Evolutionary conservation across 2,888 invertebrate genomes (phyloP).

Genomic region (Amaurobius ferox): DNA sequence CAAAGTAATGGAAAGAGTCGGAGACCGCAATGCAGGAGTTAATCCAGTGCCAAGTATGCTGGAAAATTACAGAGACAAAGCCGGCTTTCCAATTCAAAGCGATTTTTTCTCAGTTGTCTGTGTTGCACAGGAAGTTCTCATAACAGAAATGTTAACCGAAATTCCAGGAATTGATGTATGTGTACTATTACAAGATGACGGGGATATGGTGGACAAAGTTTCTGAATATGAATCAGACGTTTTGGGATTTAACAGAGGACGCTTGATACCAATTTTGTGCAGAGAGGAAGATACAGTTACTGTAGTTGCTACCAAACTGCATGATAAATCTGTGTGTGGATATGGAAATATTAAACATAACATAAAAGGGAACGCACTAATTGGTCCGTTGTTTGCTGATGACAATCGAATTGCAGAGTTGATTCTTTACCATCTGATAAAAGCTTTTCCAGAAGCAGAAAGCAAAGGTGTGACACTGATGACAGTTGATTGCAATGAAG

Average conservation of each 20-base stretch:
- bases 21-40: constrained; percentile 73
- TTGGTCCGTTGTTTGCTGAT: constrained; percentile 63
- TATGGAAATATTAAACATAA: constrained; percentile 57
- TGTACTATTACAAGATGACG: neutral
- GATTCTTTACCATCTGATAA: constrained; percentile 23
- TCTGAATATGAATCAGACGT: constrained; percentile 44
- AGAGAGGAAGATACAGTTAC: constrained; percentile 33
- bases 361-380: constrained; percentile 38
- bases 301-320: constrained; percentile 37
- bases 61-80: constrained; percentile 71
- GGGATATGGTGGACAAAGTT: neutral
- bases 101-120: constrained; percentile 33
- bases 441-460: constrained; percentile 43
- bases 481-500: constrained; percentile 70
- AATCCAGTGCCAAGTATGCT: constrained; percentile 73
- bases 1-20: constrained; percentile 72
- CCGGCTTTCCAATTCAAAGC: constrained; percentile 45
- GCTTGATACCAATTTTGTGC: constrained; percentile 22
- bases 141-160: neutral
- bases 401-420: constrained; percentile 33
- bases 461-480: constrained; percentile 58
- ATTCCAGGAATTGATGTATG: constrained; percentile 7
- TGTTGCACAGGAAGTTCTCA: neutral
- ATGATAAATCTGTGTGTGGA: constrained; percentile 31
- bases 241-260: constrained; percentile 30